Conservation (phyloP, 2,888 invertebrate species). For the Eupithecia pulchellata region DNA sequence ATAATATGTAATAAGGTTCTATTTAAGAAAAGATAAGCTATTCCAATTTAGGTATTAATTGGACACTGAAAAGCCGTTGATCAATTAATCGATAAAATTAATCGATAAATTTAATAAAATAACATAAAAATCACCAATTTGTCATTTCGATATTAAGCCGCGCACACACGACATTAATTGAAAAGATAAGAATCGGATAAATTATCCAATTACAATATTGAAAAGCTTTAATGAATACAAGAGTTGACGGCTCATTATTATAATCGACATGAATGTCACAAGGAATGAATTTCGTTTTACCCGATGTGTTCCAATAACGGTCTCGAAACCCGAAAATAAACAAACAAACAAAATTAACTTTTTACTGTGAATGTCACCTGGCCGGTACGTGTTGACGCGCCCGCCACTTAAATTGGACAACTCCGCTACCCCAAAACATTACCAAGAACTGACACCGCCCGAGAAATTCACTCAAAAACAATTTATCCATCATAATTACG, state of each 20-base stretch:
- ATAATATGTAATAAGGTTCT: no score
- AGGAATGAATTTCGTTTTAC: constrained; percentile 52
- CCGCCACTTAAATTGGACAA: constrained; percentile 66
- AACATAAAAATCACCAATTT: constrained; percentile 55
- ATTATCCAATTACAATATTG: constrained; percentile 70
- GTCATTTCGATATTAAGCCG: constrained; percentile 51
- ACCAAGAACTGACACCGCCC: constrained; percentile 34
- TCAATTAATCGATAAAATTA: constrained; percentile 4
- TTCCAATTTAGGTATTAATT: neutral
- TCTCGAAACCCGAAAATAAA: constrained; percentile 39
- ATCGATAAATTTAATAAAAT: constrained; percentile 32
- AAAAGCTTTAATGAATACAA: constrained; percentile 60
- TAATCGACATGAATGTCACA: constrained; percentile 54
- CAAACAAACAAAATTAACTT: constrained; percentile 57
- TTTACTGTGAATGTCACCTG: constrained; percentile 61
- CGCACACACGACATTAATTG: constrained; percentile 60
- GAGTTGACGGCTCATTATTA: constrained; percentile 65
- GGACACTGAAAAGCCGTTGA: neutral
- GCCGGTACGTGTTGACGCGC: constrained; percentile 53
- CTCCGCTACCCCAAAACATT: constrained; percentile 42
- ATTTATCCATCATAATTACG: constrained; percentile 47
- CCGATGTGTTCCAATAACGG: constrained; percentile 52
- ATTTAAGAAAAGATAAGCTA: neutral
- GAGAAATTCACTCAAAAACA: constrained; percentile 34
- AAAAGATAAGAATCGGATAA: constrained; percentile 69